Evolutionary conservation across 2,113 vertebrate genomes (phyloP).

Genomic region (Galbula dea): DNA sequence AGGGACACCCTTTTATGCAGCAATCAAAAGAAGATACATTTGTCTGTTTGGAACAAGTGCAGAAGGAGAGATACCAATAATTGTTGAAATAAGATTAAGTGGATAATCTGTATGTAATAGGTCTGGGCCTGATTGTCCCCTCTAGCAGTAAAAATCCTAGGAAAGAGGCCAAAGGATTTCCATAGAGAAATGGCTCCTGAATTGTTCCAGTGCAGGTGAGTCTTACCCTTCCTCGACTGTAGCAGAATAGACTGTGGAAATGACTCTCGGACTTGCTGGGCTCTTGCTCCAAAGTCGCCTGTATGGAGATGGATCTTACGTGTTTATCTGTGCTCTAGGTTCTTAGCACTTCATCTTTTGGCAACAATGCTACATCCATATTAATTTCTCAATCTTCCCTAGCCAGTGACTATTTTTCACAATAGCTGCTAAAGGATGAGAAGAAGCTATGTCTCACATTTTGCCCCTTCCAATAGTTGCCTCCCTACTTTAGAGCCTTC

Average conservation of each 20-base stretch:
- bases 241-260: neutral
- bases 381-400: neutral
- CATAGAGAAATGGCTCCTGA: neutral
- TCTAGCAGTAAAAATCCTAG: neutral
- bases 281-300: neutral
- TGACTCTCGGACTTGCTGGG: neutral
- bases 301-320: neutral
- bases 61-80: neutral
- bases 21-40: neutral
- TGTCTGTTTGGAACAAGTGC: neutral
- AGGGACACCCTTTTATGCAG: neutral
- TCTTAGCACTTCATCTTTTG: neutral
- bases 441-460: neutral
- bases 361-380: neutral
- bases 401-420: neutral
- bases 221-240: neutral
- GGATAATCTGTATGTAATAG: conserved; percentile 25
- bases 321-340: neutral
- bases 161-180: neutral
- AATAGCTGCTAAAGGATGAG: neutral
- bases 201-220: neutral
- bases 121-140: neutral
- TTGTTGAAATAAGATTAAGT: conserved; percentile 35
- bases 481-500: neutral
- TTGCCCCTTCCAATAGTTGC: neutral